Evolutionary conservation across 1,140 invertebrate genomes (phyloP), one percentile per base, ranked within the genome.

Genomic region (Ylistrum balloti): DNA sequence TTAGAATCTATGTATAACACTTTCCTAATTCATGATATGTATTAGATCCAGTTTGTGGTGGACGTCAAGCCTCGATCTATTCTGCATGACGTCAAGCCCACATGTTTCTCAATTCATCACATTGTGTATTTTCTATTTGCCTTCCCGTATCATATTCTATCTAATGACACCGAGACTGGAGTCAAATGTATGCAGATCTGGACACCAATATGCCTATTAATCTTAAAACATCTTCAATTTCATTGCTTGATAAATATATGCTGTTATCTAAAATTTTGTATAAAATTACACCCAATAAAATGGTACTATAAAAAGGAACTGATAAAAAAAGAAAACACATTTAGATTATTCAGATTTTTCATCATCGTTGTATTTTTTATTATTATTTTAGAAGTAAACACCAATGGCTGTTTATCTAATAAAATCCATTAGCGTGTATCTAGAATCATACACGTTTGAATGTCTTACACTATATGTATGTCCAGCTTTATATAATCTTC

Each of bases 151-250:
- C 56, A 0, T 74, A 28, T n/a, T 74, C 56, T 74, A n/a, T 5
- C 22, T 74, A 74, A 74, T 74, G 56, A 74, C 56, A 74, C 28
- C 22, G 56, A 28, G 17, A 74, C 56, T 9, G 22, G 22, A 28
- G 56, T 74, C 17, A 74, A 74, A 28, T 74, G 56, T 28, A 74
- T 74, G 56, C 56, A 74, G 56, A 74, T 74, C 56, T 5, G 22
- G 56, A 74, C 28, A 74, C 28, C 56, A 74, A 74, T 74, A 74
- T 5, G n/a, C n/a, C 56, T 74, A 74, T 74, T 74, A 74, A 74
- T 74, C 56, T 74, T 74, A 74, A 74, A 74, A 74, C 22, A 74
- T 74, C 56, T 74, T 74, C 56, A 74, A 74, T 74, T 74, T 74
- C 28, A 74, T 74, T 74, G 56, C 56, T 74, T 28, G 9, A 74